Conservation (phyloP, 1,140 invertebrate genomes). For the Lerema accius region DNA sequence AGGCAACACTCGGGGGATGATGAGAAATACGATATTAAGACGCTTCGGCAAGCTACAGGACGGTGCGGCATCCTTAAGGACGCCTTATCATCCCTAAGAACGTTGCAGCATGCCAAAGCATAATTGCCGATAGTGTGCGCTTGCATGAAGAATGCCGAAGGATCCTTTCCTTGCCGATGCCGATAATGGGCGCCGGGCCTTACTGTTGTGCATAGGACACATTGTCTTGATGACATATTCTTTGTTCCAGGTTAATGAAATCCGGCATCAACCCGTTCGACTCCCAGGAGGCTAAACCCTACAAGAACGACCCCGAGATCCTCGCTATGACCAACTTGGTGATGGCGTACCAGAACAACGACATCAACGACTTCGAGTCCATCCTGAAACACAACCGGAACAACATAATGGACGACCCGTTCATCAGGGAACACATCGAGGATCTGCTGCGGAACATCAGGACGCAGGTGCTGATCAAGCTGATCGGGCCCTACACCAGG, state of each 20-base stretch:
- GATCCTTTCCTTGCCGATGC: too few species aligned
- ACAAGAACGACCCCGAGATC: constrained; percentile 99
- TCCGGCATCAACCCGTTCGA: constrained; percentile 99
- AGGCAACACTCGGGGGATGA: too few species aligned
- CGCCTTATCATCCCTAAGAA: too few species aligned
- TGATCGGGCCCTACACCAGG: constrained; percentile 98
- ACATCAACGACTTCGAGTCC: constrained; percentile 99
- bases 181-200: too few species aligned
- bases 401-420: constrained; percentile 99
- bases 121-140: too few species aligned
- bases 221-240: too few species aligned
- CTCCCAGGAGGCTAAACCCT: constrained; percentile 99
- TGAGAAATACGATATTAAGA: too few species aligned
- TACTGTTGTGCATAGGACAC: too few species aligned
- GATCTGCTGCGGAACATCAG: constrained; percentile 98
- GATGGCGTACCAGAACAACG: constrained; percentile 99
- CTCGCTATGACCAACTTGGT: constrained; percentile 99
- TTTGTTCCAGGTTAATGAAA: constrained; percentile 94
- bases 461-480: constrained; percentile 98
- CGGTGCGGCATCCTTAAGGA: too few species aligned
- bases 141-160: too few species aligned
- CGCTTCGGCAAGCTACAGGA: too few species aligned
- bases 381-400: constrained; percentile 97
- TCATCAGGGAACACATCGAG: constrained; percentile 99
- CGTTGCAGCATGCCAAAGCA: too few species aligned